Base-by-base conservation (phyloP, 2,797 vertebrate species). In the Sebastolobus altivelis region DNA sequence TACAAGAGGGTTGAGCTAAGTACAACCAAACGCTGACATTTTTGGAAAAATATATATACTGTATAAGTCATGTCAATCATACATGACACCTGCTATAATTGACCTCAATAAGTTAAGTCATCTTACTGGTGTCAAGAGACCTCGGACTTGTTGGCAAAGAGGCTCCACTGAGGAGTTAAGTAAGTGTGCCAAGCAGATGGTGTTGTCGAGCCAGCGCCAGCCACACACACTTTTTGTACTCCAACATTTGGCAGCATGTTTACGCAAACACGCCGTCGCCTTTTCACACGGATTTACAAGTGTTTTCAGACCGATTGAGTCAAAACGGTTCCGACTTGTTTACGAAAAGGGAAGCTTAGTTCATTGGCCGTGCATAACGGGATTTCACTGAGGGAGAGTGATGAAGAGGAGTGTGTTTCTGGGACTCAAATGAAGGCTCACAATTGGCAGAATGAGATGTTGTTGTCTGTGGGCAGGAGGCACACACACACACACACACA, bases 371-470 rank as follows among this genome's bases (percentile, higher is more conserved):
- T 72, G 76, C 16, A 80, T 82, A 80, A 87, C 75, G 73, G 84
- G 89, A 90, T 93, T 90, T 90, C 27, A 7, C 58, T 14, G 83
- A 86, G 79, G 69, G 81, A 83, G 82, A 89, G 72, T 74, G 81
- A 82, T 11, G 75, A 68, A 69, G 66, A 85, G 67, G 81, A 82
- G 61, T 60, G 76, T 72, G 84, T 84, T 79, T 81, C 73, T 77
- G 72, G 27, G 65, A 76, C 72, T 52, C 75, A 71, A 81, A 60
- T 83, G 63, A 81, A 72, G 65, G 38, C 60, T 69, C 75, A 69
- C 74, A 46, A 66, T 62, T 87, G 43, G 78, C 83, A 87, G 80
- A 86, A 75, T 68, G 77, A 84, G 69, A 62, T 67, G 84, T 86
- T 88, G 84, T 89, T 88, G 66, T 79, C 75, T 73, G 63, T 35